phyloP scores from a whole-genome alignment of 2,797 vertebrate species.

The Melopsittacus undulatus region DNA sequence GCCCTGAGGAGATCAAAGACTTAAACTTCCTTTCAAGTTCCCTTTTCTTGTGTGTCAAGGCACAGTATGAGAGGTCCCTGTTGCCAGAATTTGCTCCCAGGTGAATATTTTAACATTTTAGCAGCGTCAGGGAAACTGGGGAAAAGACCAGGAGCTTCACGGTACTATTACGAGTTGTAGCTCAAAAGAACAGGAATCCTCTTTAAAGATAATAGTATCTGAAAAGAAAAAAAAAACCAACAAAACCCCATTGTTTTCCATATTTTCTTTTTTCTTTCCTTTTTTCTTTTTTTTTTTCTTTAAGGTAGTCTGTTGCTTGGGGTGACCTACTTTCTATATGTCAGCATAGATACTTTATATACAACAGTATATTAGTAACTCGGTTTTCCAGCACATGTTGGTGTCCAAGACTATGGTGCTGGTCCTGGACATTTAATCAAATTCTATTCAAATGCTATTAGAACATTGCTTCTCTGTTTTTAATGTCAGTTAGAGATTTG shows the following conservation, averaged over 20 bases:
- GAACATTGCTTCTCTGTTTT: not conserved
- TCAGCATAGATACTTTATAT: not conserved
- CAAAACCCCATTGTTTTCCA: too few relatives aligned
- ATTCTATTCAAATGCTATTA: not conserved
- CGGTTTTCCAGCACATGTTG: not conserved
- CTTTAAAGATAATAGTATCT: not conserved
- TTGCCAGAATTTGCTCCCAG: not conserved
- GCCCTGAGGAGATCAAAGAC: not conserved
- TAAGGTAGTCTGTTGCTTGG: not conserved
- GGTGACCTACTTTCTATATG: not conserved
- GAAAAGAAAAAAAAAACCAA: not conserved
- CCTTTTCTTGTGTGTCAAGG: not conserved
- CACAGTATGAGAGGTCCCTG: not conserved
- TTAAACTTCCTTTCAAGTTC: constrained; percentile 22
- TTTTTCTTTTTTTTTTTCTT: not conserved
- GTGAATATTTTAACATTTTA: not conserved
- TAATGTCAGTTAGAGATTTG: not conserved
- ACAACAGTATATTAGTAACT: not conserved
- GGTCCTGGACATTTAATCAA: not conserved
- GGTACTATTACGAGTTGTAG: not conserved
- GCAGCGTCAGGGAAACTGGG: not conserved
- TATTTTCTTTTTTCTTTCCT: not conserved
- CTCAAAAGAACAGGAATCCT: not conserved
- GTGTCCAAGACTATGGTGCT: not conserved
- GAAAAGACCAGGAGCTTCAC: not conserved